Evolutionary conservation across 1,140 invertebrate species (phyloP).

Genomic region (Drosophila ananassae): DNA sequence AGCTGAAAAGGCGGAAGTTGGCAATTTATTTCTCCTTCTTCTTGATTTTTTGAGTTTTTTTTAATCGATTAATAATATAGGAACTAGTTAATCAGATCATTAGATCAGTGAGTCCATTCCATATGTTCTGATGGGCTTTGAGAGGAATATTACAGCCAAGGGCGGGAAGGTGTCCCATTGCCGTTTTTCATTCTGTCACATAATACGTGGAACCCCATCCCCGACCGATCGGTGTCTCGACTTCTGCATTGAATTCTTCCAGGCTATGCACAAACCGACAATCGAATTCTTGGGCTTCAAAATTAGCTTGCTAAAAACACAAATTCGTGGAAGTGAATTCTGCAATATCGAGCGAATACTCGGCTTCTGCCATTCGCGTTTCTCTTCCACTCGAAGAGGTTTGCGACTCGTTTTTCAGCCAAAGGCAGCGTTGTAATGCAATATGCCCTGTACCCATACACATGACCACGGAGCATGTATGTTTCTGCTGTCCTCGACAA

Average conservation of each 20-base stretch:
- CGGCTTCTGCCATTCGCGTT: not conserved
- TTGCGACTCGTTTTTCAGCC: conserved; percentile 52
- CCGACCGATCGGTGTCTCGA: not conserved
- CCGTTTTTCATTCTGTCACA: not conserved
- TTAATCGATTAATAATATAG: not conserved
- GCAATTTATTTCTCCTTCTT: no score
- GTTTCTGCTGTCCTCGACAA: conserved; percentile 69
- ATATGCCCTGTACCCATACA: conserved; percentile 26
- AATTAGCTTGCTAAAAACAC: conserved; percentile 31
- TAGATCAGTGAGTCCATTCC: no score
- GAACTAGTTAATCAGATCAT: no score
- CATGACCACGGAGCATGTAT: not conserved
- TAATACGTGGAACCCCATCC: not conserved
- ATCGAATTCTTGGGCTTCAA: conserved; percentile 3
- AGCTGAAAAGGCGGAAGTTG: not conserved
- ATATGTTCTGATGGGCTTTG: no score
- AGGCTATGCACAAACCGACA: conserved; percentile 43
- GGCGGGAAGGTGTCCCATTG: not conserved
- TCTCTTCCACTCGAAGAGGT: conserved; percentile 11
- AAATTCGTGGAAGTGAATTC: conserved; percentile 70
- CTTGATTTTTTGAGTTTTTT: no score
- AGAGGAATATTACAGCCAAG: not conserved
- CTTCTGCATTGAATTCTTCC: not conserved
- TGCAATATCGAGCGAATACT: conserved; percentile 53
- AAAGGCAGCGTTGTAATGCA: conserved; percentile 52